Evolutionary conservation across 2,113 vertebrate genomes (phyloP), one percentile per base, ranked within the genome.

Genomic region (Notothenia rossii): DNA sequence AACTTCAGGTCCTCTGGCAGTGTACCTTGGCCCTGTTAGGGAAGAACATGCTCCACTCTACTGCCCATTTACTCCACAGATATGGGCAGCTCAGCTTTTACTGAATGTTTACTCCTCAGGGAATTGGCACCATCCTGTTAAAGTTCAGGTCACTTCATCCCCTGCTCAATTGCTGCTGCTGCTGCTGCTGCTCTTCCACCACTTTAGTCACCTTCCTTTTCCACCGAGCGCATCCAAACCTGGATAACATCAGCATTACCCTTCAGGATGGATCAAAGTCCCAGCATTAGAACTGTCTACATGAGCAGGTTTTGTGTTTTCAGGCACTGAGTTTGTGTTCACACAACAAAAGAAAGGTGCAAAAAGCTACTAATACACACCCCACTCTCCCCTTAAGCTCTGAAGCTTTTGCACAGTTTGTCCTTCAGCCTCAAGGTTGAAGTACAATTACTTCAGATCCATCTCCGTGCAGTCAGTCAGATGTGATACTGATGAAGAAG

Each of bases 71-170:
- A 89, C 89, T 90, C 85, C 80, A 78, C 87, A 90, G 88, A 94
- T 91, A 90, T 83, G 83, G 83, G 85, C 82, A 73, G 84, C 86
- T 84, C 83, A 78, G 88, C 93, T 93, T 94, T 95, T 91, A 90
- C 88, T 84, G 88, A 84, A 86, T 94, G 92, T 94, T 95, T 92
- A 94, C 91, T 94, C 94, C 90, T 87, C 85, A 10, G 93, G 91
- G 94, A 92, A 88, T 86, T 71, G 82, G 89, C 91, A 90, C 85
- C 89, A 93, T 93, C 93, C 89, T 94, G 91, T 93, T 94, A 90
- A 92, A 91, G 92, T 93, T 92, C 90, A 94, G 91, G 94, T 93
- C 93, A 93, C 91, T 87, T 85, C 89, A 77, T 84, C 74, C 60
- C 65, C 74, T 67, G 66, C 80, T 77, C 58, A 51, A 77, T 85